A percentile compares a stretch with the other conserved stretches of the same genome.
These are phyloP conservation scores for Turritopsis rubra DNA, from an alignment of 30 jellyfish, hydroid and myxozoan genomes.

Conservation along the genomic window DNA sequence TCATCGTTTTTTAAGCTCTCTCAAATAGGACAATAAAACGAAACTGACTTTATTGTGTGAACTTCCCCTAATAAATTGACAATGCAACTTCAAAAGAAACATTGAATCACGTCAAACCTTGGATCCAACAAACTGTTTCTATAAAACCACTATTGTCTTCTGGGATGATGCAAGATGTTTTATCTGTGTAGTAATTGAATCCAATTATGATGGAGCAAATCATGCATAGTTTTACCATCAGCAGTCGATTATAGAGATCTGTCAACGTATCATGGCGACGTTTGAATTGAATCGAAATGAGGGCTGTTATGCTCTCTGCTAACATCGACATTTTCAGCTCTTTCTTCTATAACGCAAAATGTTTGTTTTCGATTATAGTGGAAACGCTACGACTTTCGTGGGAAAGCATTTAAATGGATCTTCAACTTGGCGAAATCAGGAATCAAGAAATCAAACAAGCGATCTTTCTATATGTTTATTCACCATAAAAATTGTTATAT, in stretches of 20 bases:
- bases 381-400: too few relatives aligned
- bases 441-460: too few relatives aligned
- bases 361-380: too few relatives aligned
- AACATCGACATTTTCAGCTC: conserved; percentile 7
- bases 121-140: conserved; percentile 24
- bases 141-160: neutral
- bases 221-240: conserved; percentile 15
- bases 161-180: conserved; percentile 8
- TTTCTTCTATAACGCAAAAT: neutral
- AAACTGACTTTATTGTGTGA: too few relatives aligned
- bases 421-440: too few relatives aligned
- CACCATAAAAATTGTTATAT: too few relatives aligned
- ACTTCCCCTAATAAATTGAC: too few relatives aligned
- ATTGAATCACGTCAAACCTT: neutral
- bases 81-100: too few relatives aligned
- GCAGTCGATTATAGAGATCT: conserved; percentile 16
- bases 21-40: too few relatives aligned
- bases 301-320: conserved; percentile 23
- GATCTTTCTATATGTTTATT: too few relatives aligned
- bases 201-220: conserved; percentile 14
- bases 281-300: conserved; percentile 15
- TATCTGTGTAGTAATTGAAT: conserved; percentile 19
- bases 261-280: conserved; percentile 11
- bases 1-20: too few relatives aligned
- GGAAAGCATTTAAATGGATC: too few relatives aligned